A percentile compares a stretch with the other conserved stretches of the same genome.
phyloP scores from a whole-genome alignment of 2,113 vertebrate genomes.

The Notechis scutatus region DNA sequence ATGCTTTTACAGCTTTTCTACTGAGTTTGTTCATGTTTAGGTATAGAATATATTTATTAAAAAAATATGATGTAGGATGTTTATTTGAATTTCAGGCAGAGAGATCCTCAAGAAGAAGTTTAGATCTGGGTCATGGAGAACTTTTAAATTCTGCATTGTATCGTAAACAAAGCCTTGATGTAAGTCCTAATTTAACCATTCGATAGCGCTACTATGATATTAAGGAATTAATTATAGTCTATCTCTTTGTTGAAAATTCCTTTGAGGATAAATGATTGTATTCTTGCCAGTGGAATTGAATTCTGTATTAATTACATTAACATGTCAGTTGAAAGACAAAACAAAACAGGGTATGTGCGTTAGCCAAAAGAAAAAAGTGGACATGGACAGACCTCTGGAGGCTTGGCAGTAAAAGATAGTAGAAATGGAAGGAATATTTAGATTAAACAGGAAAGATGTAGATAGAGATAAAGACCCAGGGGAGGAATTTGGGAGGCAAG shows the following conservation, averaged over 20 bases:
- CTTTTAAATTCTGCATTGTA: constrained; percentile 49
- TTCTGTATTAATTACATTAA: neutral
- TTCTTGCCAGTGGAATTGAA: neutral
- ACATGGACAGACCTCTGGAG: too few relatives aligned
- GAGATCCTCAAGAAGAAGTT: constrained; percentile 48
- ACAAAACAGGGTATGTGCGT: neutral
- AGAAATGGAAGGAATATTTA: too few relatives aligned
- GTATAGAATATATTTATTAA: neutral
- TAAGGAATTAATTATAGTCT: constrained; percentile 17
- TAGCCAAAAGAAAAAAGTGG: neutral
- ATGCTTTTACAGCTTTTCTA: neutral
- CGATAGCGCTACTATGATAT: constrained; percentile 14
- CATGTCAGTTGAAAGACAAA: neutral
- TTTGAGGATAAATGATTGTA: neutral
- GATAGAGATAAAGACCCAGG: too few relatives aligned
- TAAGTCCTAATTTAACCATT: constrained; percentile 61
- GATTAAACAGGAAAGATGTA: too few relatives aligned
- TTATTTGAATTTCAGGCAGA: constrained; percentile 69
- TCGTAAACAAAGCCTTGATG: constrained; percentile 61
- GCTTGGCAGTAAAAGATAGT: too few relatives aligned
- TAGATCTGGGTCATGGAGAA: constrained; percentile 61
- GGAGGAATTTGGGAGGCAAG: too few relatives aligned
- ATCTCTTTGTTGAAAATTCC: neutral
- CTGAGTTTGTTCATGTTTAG: neutral
- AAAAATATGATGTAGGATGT: constrained; percentile 36